These are phyloP conservation scores for Mayetiola destructor DNA, from an alignment of 2,888 invertebrate species.

Conservation along the genomic window DNA sequence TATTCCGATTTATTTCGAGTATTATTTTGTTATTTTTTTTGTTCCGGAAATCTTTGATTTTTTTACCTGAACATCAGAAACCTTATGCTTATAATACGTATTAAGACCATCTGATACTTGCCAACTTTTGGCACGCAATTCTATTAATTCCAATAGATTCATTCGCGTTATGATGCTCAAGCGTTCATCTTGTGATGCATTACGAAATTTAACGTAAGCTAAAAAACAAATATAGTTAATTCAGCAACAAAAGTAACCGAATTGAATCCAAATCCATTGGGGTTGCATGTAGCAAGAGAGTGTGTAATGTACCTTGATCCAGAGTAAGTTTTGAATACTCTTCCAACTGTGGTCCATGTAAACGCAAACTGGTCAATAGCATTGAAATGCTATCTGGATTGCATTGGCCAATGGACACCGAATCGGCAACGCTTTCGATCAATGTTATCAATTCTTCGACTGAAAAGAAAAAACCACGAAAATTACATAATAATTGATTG, in stretches of 20 bases:
- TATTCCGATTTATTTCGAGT: constrained; percentile 1
- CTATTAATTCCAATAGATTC: constrained; percentile 81
- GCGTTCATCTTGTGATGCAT: constrained; percentile 76
- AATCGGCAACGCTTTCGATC: constrained; percentile 65
- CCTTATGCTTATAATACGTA: constrained; percentile 64
- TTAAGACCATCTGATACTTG: constrained; percentile 69
- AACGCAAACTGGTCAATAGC: constrained; percentile 67
- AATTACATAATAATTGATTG: neutral
- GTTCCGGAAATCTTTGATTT: neutral
- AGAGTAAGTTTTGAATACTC: constrained; percentile 70
- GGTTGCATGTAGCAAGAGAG: neutral
- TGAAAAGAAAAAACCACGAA: constrained; percentile 30
- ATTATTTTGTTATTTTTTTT: neutral
- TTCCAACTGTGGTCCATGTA: constrained; percentile 67
- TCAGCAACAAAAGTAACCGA: neutral
- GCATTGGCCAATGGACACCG: constrained; percentile 55
- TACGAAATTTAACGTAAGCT: constrained; percentile 72
- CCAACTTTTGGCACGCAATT: constrained; percentile 85
- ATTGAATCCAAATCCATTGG: neutral
- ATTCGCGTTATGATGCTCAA: constrained; percentile 74
- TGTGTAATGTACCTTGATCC: constrained; percentile 39
- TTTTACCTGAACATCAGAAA: constrained; percentile 42
- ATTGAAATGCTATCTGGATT: constrained; percentile 60
- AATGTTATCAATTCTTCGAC: constrained; percentile 71
- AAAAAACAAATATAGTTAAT: neutral